Evolutionary conservation across 2,113 vertebrate species (phyloP), one percentile per base, ranked within the genome.

Genomic region (Abramis brama): DNA sequence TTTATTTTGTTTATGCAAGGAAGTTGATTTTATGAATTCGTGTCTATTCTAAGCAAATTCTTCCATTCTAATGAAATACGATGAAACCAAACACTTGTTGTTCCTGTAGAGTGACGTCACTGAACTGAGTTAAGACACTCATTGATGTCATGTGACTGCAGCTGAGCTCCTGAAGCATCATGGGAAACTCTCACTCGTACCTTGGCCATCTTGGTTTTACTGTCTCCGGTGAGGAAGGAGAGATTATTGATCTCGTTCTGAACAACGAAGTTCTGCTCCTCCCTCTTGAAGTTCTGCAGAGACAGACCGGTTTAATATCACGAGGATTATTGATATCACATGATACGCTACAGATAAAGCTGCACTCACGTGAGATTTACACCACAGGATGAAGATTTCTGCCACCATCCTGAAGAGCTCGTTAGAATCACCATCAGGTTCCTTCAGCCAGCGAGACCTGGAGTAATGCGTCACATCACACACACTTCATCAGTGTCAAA

Each of bases 201-300:
- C 96, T 99, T 99, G 33, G 97, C 96, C 96, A 99, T 97, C 94
- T 99, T 99, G 94, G 96, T 97, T 93, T 99, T 99, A 94, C 94
- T 98, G 91, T 99, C 98, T 84, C 97, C 97, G 57, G 97, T 99
- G 93, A 99, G 95, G 93, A 99, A 99, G 79, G 98, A 97, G 85
- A 99, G 96, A 91, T 99, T 99, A 93, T 99, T 99, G 92, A 99
- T 99, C 95, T 99, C 98, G 93, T 99, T 99, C 89, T 99, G 98
- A 91, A 99, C 97, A 87, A 99, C 98, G 96, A 99, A 99, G 94
- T 99, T 99, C 93, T 99, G 98, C 92, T 99, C 98, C 91, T 99
- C 98, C 92, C 98, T 94, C 95, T 99, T 99, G 92, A 99, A 99
- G 94, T 99, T 99, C 98, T 99, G 91, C 12, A 85, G 83, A 55